phyloP scores from a whole-genome alignment of 2,888 invertebrate species.

The Lasius fuliginosus region DNA sequence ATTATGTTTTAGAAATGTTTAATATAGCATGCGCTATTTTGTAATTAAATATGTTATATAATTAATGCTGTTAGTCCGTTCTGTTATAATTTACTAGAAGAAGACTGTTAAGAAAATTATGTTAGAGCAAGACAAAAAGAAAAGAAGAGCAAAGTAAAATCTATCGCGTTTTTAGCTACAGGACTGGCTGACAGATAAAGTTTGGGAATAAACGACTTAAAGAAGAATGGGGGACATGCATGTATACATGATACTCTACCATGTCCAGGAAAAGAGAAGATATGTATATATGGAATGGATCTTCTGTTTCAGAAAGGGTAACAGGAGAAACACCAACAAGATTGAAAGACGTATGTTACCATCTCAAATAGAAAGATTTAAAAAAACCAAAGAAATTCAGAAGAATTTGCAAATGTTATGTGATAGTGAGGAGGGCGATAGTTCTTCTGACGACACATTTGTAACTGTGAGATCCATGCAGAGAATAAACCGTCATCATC shows the following conservation, averaged over 20 bases:
- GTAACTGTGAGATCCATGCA: neutral
- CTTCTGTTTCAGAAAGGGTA: conserved; percentile 81
- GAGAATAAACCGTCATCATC: neutral
- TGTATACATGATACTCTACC: conserved; percentile 42
- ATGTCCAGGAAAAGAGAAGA: neutral
- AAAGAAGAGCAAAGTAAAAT: conserved; percentile 39
- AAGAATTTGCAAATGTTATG: conserved; percentile 64
- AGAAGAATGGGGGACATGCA: conserved; percentile 39
- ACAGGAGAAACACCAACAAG: conserved; percentile 56
- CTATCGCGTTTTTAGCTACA: conserved; percentile 44
- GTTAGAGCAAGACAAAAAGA: conserved; percentile 12
- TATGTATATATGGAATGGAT: conserved; percentile 63
- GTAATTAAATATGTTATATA: conserved; percentile 24
- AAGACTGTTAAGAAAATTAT: conserved; percentile 20
- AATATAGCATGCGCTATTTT: conserved; percentile 22
- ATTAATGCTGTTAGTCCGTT: conserved; percentile 65
- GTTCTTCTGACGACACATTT: neutral
- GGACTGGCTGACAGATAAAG: conserved; percentile 50
- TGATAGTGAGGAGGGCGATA: conserved; percentile 62
- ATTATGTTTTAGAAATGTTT: neutral
- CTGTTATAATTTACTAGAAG: conserved; percentile 44
- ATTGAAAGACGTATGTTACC: conserved; percentile 33
- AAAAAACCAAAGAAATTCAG: conserved; percentile 46
- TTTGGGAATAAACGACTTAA: conserved; percentile 29
- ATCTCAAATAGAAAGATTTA: conserved; percentile 34